Evolutionary conservation across 2,888 invertebrate species (phyloP).

Genomic region (Lochmaea capreae): DNA sequence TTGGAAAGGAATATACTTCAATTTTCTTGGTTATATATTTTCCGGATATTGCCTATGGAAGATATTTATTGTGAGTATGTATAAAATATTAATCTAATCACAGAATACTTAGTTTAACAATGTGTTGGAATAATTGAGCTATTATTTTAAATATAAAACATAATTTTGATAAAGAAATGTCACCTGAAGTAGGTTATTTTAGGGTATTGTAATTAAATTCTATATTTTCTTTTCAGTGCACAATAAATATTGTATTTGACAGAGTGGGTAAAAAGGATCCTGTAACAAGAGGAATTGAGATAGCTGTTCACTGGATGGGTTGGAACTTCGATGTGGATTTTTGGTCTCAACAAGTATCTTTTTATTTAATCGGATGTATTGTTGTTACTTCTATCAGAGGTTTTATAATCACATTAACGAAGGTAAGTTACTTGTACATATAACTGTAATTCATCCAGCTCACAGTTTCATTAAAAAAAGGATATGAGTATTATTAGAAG

Average conservation of each 20-base stretch:
- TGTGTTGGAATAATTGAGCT: too few species aligned
- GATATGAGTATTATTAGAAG: too few species aligned
- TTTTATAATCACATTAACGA: slow-evolving; percentile 93
- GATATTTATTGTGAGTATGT: slow-evolving; percentile 91
- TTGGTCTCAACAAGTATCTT: slow-evolving; percentile 99
- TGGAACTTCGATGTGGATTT: slow-evolving; percentile 96
- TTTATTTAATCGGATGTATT: slow-evolving; percentile 96
- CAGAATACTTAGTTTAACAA: too few species aligned
- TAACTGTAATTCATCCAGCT: neutral
- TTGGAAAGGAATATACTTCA: slow-evolving; percentile 98
- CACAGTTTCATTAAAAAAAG: neutral
- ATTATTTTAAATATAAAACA: too few species aligned
- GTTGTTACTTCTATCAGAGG: slow-evolving; percentile 98
- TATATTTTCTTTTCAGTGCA: slow-evolving; percentile 76
- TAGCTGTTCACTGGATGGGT: slow-evolving; percentile 96
- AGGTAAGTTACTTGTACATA: slow-evolving; percentile 71
- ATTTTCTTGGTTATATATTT: slow-evolving; percentile 98
- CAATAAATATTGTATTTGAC: slow-evolving; percentile 98
- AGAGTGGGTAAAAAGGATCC: slow-evolving; percentile 99
- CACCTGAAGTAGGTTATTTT: neutral
- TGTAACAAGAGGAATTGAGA: slow-evolving; percentile 95
- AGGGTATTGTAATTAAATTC: neutral
- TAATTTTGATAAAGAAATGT: too few species aligned
- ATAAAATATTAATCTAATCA: slow-evolving; percentile 28
- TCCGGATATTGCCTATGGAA: slow-evolving; percentile 99